Conservation (phyloP, 2,113 vertebrate genomes). For the Noturus placidus region DNA sequence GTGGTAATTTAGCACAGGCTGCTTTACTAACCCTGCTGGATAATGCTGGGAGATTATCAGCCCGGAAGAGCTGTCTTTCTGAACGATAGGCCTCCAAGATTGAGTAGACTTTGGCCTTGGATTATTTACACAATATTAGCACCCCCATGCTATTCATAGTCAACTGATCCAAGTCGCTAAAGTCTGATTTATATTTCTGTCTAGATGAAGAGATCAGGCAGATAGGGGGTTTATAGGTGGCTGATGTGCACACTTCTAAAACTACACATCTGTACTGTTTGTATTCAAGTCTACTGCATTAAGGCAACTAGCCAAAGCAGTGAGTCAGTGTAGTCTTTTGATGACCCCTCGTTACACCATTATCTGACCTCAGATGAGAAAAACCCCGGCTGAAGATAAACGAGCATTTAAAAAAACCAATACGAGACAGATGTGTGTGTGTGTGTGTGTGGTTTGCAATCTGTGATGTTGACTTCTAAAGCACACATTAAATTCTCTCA, state of each 20-base stretch:
- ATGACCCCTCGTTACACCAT: not conserved
- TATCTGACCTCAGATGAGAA: not conserved
- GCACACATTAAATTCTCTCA: not conserved
- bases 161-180: conserved; percentile 39
- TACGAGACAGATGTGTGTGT: not conserved
- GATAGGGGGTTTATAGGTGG: not conserved
- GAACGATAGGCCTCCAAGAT: not conserved
- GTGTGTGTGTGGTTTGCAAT: not conserved
- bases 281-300: no score
- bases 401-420: not conserved
- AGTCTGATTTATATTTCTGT: not conserved
- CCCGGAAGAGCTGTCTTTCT: not conserved
- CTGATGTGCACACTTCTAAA: not conserved
- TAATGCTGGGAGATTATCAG: conserved; percentile 3
- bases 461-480: not conserved
- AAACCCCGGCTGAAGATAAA: not conserved
- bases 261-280: not conserved
- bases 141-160: conserved; percentile 13
- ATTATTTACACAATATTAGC: conserved; percentile 41
- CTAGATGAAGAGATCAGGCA: not conserved
- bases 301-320: not conserved
- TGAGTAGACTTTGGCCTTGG: conserved; percentile 35
- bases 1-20: not conserved
- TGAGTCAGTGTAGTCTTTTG: not conserved
- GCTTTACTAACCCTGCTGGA: not conserved